Conservation (phyloP, 2,888 invertebrate genomes). For the Conchocele bisecta region DNA sequence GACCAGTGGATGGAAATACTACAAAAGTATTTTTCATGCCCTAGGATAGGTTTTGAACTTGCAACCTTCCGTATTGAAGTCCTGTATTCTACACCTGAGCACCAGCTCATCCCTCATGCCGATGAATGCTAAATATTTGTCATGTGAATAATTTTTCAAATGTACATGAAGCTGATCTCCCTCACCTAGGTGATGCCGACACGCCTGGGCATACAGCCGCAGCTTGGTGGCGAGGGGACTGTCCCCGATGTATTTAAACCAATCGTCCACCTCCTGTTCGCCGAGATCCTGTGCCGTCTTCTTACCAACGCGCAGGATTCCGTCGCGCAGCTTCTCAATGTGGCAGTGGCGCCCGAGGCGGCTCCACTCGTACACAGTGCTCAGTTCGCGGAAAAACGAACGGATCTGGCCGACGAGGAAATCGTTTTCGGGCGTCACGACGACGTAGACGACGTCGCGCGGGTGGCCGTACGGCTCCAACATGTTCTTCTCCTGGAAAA, state of each 20-base stretch:
- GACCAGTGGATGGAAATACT: too few species aligned
- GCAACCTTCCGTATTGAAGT: too few species aligned
- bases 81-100: too few species aligned
- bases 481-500: conserved; percentile 90
- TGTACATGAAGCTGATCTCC: too few species aligned
- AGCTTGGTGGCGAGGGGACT: conserved; percentile 92
- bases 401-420: conserved; percentile 90
- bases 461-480: conserved; percentile 98
- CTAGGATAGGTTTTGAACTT: too few species aligned
- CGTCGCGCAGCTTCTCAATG: conserved; percentile 92
- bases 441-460: conserved; percentile 96
- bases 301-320: conserved; percentile 92
- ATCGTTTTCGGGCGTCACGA: conserved; percentile 96
- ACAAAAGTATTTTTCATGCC: too few species aligned
- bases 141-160: too few species aligned
- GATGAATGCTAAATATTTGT: too few species aligned
- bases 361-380: conserved; percentile 96
- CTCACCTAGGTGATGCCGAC: conserved; percentile 87
- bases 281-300: conserved; percentile 86
- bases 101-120: too few species aligned
- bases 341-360: conserved; percentile 96
- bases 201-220: conserved; percentile 92
- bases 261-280: conserved; percentile 90
- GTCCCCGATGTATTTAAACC: conserved; percentile 92
- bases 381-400: conserved; percentile 95